Evolutionary conservation across 2,113 vertebrate genomes (phyloP), one percentile per base, ranked within the genome.

Genomic region (Catharus fuscescens): DNA sequence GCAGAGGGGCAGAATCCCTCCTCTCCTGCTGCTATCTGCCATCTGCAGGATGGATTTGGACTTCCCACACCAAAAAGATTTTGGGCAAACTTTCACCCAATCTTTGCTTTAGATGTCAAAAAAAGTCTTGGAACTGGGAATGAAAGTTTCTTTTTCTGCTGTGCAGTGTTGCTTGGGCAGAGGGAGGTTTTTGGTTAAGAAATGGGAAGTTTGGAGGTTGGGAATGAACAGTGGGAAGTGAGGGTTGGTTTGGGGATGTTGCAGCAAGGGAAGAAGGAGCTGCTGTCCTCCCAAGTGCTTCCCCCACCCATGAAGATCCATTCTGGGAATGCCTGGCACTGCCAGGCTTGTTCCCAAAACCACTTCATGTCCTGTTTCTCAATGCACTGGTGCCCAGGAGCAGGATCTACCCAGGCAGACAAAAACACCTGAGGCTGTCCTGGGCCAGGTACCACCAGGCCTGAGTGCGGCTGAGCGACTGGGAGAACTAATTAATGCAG

Each of bases 281-380:
- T 48, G 65, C 86, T 72, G 19, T 29, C 5, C 23, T 38, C 23
- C 1, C 1, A 6, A 45, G 20, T 48, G 11, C 44, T 67, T 31
- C 59, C 14, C 9, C 9, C 23, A 36, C 1, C 65, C 12, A 1
- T 9, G 12, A 13, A 1, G 2, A 2, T 14, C 44, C 0, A 0
- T 70, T 62, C 70, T 76, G 86, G 70, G 61, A 94, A 69, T 44
- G 11, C 79, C 0, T 38, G 92, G 70, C 0, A 3, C 50, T 9
- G 32, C 50, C 67, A 9, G 82, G 23, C 86, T 48, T 4, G 5
- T 45, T 90, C 91, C 88, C 80, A 38, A 40, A 87, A 92, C 44
- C 50, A 8, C 38, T 61, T 8, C 0, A 0, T 20, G 32, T 71
- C 62, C 48, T 14, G 19, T 82, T 85, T 47, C 60, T 25, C 28